Conservation (phyloP, 1,140 invertebrate species). For the Magallana ariakensis region DNA sequence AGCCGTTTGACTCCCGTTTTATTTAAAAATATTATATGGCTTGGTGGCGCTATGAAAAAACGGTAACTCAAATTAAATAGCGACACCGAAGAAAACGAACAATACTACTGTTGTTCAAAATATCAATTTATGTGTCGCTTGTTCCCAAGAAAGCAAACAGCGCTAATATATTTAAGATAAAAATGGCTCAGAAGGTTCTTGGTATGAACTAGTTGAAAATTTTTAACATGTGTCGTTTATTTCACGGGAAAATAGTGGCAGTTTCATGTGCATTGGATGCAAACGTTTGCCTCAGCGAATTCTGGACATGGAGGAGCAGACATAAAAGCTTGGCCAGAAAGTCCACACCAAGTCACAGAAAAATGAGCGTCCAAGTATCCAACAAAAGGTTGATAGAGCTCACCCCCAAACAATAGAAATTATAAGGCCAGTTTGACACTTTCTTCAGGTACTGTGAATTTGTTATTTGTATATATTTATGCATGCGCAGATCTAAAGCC, state of each 20-base stretch:
- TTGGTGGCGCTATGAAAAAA: too few species aligned
- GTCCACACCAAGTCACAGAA: not conserved
- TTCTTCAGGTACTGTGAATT: not conserved
- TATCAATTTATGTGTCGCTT: too few species aligned
- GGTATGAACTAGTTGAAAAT: not conserved
- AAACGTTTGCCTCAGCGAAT: not conserved
- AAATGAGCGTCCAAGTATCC: not conserved
- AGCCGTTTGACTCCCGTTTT: too few species aligned
- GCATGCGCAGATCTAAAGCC: too few species aligned
- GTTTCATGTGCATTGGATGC: not conserved
- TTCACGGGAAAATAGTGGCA: not conserved
- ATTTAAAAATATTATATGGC: too few species aligned
- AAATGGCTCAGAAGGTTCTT: not conserved
- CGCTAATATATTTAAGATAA: too few species aligned
- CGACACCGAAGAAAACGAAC: too few species aligned
- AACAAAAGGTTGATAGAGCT: not conserved
- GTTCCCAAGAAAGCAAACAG: too few species aligned
- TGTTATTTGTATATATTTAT: not conserved
- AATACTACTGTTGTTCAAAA: too few species aligned
- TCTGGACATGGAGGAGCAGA: not conserved
- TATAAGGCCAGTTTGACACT: not conserved
- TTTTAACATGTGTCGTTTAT: not conserved
- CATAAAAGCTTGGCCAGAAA: not conserved
- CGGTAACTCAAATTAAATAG: too few species aligned
- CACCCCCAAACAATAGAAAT: not conserved